Base-by-base conservation (phyloP, 1,140 invertebrate species). In the Drosophila ogumai region DNA sequence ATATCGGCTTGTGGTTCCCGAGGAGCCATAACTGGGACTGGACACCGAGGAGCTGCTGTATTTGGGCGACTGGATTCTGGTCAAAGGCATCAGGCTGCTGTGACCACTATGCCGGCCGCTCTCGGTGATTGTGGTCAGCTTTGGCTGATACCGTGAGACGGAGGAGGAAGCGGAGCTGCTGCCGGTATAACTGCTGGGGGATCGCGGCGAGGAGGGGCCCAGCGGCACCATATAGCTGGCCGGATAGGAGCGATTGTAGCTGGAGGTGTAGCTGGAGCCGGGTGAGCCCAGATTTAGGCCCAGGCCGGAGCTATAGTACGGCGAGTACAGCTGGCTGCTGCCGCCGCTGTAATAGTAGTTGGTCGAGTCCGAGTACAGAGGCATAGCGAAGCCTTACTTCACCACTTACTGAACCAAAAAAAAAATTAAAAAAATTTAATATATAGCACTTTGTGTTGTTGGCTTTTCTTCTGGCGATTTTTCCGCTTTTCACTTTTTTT, bases 111-210 rank as follows among this genome's bases (percentile, higher is more conserved):
- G 76, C 6, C 82, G 63, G 3, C 81, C 71, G 90, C 93, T 67
- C 47, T 97, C 96, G 2, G 95, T 95, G 43, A 97, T 97, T 3
- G 96, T 96, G 0, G 95, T 95, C 25, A 97, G 87, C 63, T 96
- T 95, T 0, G 96, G 96, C n/a, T 96, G 95, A 86, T 96, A 96
- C 8, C 92, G 91, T n/a, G 91, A 92, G 44, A 84, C 64, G 8
- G 52, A 55, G 34, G 34, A 38, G 13, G 32, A 15, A 1, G 50
- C 3, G 31, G 52, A 67, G 43, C 54, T 38, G 54, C 93, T 90
- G 19, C 63, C 72, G 50, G 72, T 50, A 8, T 66, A 84, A 13
- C 60, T 50, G 60, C 32, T 76, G 25, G 87, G 61, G 2, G 82
- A 57, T 15, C 84, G 73, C 2, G 84, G 66, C 12, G 82, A 72